Evolutionary conservation across 2,113 vertebrate genomes (phyloP), one percentile per base, ranked within the genome.

Genomic region (Protobothrops flavoviridis): DNA sequence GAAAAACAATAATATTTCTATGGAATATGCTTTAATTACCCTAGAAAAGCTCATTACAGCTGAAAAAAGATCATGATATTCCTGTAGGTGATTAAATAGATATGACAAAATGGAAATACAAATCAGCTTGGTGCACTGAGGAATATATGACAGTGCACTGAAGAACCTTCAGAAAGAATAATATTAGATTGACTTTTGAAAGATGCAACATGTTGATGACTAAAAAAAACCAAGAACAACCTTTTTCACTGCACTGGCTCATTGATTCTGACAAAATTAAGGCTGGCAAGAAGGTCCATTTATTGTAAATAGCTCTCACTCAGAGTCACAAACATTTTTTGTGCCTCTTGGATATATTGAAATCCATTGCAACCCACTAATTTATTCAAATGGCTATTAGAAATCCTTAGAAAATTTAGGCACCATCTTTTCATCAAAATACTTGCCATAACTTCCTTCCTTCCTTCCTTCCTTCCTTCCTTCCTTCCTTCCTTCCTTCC

Each of bases 331-430:
- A 86, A 87, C 3, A 91, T 85, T 43, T 7, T 39, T 0, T 33
- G 50, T 23, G 10, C 52, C 4, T 81, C 15, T 59, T 59, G 33
- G 48, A n/a, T 50, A 2, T 8, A 21, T 55, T n/a, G 20, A 33
- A 56, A 20, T 97, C 95, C 95, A 20, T 81, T 39, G 15, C 5
- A 81, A 81, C 15, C 33, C 33, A n/a, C 6, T 81, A 17, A 81
- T 81, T 74, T n/a, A 81, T 81, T 39, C 6, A 81, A 39, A 81
- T 81, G n/a, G 69, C 17, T 81, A 81, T 39, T 81, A 81, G 15
- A 81, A 81, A 81, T 39, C 1, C n/a, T 39, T 39, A 17, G 15
- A 81, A 39, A 81, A 39, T 33, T 74, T 74, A 33, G 64, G 13
- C 13, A 74, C 64, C 64, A 74, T 39, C n/a, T 81, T 33, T 17